Percentiles rank a stretch among this genome's conserved stretches.
phyloP scores from a whole-genome alignment of 2,113 vertebrate genomes.

The Phalacrocorax brasilianus region DNA sequence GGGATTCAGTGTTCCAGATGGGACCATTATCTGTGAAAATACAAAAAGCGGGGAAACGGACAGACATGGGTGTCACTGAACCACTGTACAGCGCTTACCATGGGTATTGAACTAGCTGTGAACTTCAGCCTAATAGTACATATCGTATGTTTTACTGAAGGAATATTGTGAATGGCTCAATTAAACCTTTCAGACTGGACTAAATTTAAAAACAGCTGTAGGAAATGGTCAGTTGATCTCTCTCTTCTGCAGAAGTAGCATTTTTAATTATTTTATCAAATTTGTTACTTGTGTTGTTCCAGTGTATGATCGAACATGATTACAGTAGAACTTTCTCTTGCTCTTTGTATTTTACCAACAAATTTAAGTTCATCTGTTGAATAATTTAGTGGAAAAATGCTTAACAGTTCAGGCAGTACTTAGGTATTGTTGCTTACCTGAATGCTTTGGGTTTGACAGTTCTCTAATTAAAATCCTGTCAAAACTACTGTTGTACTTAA shows the following conservation, averaged over 20 bases:
- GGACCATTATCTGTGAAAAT: not conserved
- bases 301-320: not conserved
- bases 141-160: not conserved
- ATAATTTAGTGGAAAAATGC: not conserved
- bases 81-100: not conserved
- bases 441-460: not conserved
- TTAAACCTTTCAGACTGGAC: not conserved
- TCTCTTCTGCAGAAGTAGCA: not conserved
- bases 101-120: not conserved
- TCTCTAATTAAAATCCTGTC: not conserved
- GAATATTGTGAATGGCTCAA: not conserved
- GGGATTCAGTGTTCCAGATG: not conserved
- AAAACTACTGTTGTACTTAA: not conserved
- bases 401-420: not conserved
- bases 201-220: not conserved
- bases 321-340: not conserved
- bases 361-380: not conserved
- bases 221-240: not conserved
- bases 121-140: not conserved
- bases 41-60: accelerated
- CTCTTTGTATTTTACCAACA: not conserved
- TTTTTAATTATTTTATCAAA: not conserved
- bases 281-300: not conserved
- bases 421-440: not conserved
- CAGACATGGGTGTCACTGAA: not conserved